Conservation (phyloP, 1,140 invertebrate genomes). For the Laodelphax striatellus region DNA sequence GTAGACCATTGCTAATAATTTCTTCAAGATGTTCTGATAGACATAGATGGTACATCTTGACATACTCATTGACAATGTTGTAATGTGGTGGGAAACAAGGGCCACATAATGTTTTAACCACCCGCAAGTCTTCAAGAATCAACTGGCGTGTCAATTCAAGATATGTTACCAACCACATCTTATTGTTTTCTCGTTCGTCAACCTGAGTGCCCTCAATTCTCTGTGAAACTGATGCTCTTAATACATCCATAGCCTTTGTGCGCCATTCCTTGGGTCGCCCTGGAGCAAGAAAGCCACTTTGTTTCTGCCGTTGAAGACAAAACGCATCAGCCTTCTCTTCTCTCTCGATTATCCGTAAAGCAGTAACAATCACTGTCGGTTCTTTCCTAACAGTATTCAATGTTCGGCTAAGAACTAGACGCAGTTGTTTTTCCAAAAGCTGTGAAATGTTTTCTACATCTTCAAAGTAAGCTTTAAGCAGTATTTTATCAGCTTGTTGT, state of each 20-base stretch:
- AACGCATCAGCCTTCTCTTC: slow-evolving; percentile 86
- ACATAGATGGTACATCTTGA: slow-evolving; percentile 87
- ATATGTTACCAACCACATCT: slow-evolving; percentile 86
- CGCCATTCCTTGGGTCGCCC: slow-evolving; percentile 90
- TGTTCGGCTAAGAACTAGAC: slow-evolving; percentile 77
- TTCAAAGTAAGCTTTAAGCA: slow-evolving; percentile 90
- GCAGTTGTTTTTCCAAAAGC: slow-evolving; percentile 82
- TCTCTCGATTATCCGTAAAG: slow-evolving; percentile 88
- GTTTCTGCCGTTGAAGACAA: slow-evolving; percentile 61
- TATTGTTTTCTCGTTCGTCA: slow-evolving; percentile 81
- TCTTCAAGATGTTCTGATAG: slow-evolving; percentile 80
- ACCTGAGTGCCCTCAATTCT: slow-evolving; percentile 83
- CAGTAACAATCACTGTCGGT: slow-evolving; percentile 92
- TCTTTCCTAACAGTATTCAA: slow-evolving; percentile 90
- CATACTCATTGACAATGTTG: slow-evolving; percentile 82
- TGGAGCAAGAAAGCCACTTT: slow-evolving; percentile 82
- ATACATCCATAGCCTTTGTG: slow-evolving; percentile 68
- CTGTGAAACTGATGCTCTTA: slow-evolving; percentile 73
- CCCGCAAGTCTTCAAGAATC: slow-evolving; percentile 82
- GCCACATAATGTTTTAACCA: slow-evolving; percentile 83
- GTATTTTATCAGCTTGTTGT: slow-evolving; percentile 76
- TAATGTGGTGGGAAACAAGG: slow-evolving; percentile 95
- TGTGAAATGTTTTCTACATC: slow-evolving; percentile 87
- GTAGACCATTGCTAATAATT: slow-evolving; percentile 71
- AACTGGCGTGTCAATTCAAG: slow-evolving; percentile 63